phyloP scores from a whole-genome alignment of 2,113 vertebrate species.

The Sturnira hondurensis region DNA sequence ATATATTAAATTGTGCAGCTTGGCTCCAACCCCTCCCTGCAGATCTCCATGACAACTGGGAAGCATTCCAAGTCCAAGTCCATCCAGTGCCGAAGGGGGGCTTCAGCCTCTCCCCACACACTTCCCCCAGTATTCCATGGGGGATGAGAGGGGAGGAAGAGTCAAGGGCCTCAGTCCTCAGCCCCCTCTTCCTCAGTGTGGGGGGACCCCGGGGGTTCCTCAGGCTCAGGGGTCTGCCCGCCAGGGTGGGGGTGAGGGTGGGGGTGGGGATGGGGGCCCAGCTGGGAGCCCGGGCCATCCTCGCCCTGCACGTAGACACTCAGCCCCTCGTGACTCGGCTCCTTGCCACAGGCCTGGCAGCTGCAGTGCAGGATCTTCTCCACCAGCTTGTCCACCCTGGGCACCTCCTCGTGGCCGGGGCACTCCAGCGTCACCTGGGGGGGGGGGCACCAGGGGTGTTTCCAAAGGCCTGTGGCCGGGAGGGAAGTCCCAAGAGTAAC shows the following conservation, averaged over 20 bases:
- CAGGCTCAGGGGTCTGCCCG: constrained; percentile 71
- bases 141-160: constrained; percentile 49
- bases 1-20: constrained; percentile 83
- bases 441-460: neutral
- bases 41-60: constrained; percentile 64
- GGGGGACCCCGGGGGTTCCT: constrained; percentile 52
- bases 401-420: constrained; percentile 88
- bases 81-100: constrained; percentile 61
- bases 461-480: neutral
- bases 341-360: constrained; percentile 97
- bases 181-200: constrained; percentile 75
- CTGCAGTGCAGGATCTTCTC: constrained; percentile 96
- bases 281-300: constrained; percentile 78
- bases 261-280: constrained; percentile 65
- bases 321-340: constrained; percentile 91
- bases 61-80: constrained; percentile 70
- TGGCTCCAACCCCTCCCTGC: constrained; percentile 56
- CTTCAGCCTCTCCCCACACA: constrained; percentile 32
- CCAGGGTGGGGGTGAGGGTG: constrained; percentile 77
- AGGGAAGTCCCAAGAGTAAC: neutral
- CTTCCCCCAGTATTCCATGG: constrained; percentile 37
- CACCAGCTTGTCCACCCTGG: constrained; percentile 94
- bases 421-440: constrained; percentile 94
- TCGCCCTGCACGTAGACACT: constrained; percentile 90
- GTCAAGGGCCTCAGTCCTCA: constrained; percentile 59